Base-by-base conservation (phyloP, 2,888 invertebrate genomes). In the Carabus problematicus region DNA sequence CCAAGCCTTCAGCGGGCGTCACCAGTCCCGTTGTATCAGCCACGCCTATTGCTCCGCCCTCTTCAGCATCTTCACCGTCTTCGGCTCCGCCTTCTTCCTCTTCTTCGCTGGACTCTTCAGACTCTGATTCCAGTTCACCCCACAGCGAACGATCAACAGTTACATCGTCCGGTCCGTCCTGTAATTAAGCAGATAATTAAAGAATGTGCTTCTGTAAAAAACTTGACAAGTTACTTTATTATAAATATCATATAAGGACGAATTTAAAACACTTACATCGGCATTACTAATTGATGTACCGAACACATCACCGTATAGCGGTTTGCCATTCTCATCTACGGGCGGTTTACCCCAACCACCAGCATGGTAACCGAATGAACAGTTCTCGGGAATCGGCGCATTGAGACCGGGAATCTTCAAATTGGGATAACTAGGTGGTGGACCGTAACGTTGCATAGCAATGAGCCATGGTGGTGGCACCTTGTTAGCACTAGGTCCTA, bases 261-360 rank as follows among this genome's bases (percentile, higher is more conserved):
- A 66, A 49, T 64, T 54, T 9, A 29, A 11, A 40, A 12, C 40
- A 55, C 16, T 70, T 45, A 18, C n/a, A 80, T 93, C 93, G 45
- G 89, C 86, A 1, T 91, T 90, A 40, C 85, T 86, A 54, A 87
- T 85, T 71, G 89, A 89, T 11, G 94, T 91, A 4, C 98, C 98
- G 79, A 99, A 99, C 1, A 99, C 99, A 82, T 99, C 99, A 1
- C 99, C 99, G 80, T 99, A 99, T 0, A 99, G 84, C 0, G 99
- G 99, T 80, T 97, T 93, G 43, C 99, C 99, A 72, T 91, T 92
- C 82, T 98, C 98, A 82, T 99, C 99, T 0, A 99, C 99, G 0
- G 99, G 99, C 9, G 99, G 99, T 81, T 99, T 99, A 71, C 99
- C 98, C 98, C 98, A 99, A 29, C 98, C 98, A 45, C 97, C 99